Evolutionary conservation across 2,113 vertebrate genomes (phyloP), one percentile per base, ranked within the genome.

Genomic region (Paradisaea rubra): DNA sequence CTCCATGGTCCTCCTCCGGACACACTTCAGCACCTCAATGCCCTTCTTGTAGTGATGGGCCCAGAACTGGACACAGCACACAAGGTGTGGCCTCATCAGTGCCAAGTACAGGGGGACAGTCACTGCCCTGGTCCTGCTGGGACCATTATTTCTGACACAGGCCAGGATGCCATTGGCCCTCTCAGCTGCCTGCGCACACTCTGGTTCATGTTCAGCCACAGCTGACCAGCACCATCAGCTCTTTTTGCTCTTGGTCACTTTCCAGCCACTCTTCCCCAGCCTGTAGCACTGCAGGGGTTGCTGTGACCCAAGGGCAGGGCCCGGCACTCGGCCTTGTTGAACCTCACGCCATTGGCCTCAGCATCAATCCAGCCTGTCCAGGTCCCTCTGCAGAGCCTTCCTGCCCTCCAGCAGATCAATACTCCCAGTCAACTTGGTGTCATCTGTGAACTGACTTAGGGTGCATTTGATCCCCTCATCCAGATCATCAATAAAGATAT

Each of bases 171-270:
- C 7, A 8, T 3, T 70, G 37, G 21, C 25, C 13, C 45, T 52
- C 28, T 35, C 52, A 57, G 6, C 21, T 0, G 0, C 21, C 37
- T 70, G 24, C 6, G 14, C 49, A 76, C 24, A 12, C 4, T 10
- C 12, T 45, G 50, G 33, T 5, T 64, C 33, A 10, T 35, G 22
- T 16, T 65, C 27, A 88, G 52, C 7, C 3, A 1, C 23, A 3
- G 21, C 1, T 72, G 42, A 65, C 22, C 31, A 50, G 1, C 14
- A 56, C 2, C 6, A 0, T 2, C 31, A 23, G 2, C 0, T 50
- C 27, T 18, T 57, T 57, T 28, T 65, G 1, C 21, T 42, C 61
- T 50, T 50, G 16, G 6, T 6, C 16, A 9, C 42, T 44, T 28
- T 37, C 13, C 42, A 47, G 21, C 3, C 6, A 7, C 35, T 71